Conservation (phyloP, 2,888 invertebrate genomes). For the Octodonta nipae region DNA sequence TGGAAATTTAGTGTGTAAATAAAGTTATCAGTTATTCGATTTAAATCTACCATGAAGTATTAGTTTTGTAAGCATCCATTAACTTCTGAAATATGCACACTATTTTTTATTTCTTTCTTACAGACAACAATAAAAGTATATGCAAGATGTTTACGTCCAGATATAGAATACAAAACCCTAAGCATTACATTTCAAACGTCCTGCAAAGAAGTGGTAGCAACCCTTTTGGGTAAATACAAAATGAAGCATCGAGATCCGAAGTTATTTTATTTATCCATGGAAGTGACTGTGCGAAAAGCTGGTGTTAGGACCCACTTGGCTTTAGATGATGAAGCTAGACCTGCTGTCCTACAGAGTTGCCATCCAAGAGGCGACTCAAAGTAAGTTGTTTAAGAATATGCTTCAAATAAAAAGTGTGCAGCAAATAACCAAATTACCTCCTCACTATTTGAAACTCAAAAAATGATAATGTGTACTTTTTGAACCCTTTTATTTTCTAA, state of each 20-base stretch:
- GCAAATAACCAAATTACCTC: too few relatives aligned
- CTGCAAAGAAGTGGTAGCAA: constrained; percentile 72
- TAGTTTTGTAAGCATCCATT: neutral
- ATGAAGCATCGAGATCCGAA: constrained; percentile 87
- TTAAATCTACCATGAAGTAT: neutral
- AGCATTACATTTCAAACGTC: constrained; percentile 80
- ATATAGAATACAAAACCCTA: constrained; percentile 91
- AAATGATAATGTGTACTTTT: too few relatives aligned
- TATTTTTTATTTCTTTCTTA: constrained; percentile 26
- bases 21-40: neutral
- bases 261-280: constrained; percentile 88
- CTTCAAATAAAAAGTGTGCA: too few relatives aligned
- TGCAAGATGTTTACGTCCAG: constrained; percentile 76
- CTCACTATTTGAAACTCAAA: too few relatives aligned
- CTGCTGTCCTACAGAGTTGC: constrained; percentile 83
- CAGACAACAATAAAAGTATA: constrained; percentile 88
- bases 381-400: too few relatives aligned
- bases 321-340: constrained; percentile 76
- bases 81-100: neutral
- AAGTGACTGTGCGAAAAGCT: constrained; percentile 74
- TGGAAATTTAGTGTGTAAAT: too few relatives aligned
- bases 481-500: too few relatives aligned
- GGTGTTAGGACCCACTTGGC: constrained; percentile 70
- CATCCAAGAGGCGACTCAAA: constrained; percentile 88
- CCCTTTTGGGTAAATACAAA: constrained; percentile 68